phyloP scores from a whole-genome alignment of 2,113 vertebrate genomes.

The Struthidea cinerea region DNA sequence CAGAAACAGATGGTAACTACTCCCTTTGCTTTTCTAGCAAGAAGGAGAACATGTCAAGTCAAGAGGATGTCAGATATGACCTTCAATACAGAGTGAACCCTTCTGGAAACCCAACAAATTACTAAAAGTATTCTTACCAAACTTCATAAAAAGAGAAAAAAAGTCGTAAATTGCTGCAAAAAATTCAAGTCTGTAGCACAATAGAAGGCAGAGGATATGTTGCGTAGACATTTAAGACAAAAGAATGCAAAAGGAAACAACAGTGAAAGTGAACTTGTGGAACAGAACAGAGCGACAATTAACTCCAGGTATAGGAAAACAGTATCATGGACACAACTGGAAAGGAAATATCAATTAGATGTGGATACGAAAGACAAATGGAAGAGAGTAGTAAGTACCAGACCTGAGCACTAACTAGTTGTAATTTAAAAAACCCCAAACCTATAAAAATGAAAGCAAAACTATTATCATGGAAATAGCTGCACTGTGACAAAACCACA shows the following conservation, averaged over 20 bases:
- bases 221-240: not conserved
- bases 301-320: not conserved
- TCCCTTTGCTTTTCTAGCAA: not conserved
- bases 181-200: not conserved
- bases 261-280: not conserved
- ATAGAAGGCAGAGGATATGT: not conserved
- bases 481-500: not conserved
- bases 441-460: not conserved
- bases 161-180: not conserved
- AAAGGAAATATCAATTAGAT: not conserved
- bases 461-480: not conserved
- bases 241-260: not conserved
- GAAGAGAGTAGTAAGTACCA: rapidly evolving
- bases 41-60: not conserved
- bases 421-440: not conserved
- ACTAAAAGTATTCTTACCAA: not conserved
- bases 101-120: not conserved
- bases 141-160: not conserved
- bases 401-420: not conserved
- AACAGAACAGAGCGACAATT: not conserved
- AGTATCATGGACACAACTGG: not conserved
- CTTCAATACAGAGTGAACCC: rapidly evolving
- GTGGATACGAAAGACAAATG: rapidly evolving
- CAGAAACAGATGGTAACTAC: not conserved
- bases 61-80: not conserved